Base-by-base conservation (phyloP, 1,140 invertebrate species). In the Leptopilina boulardi region DNA sequence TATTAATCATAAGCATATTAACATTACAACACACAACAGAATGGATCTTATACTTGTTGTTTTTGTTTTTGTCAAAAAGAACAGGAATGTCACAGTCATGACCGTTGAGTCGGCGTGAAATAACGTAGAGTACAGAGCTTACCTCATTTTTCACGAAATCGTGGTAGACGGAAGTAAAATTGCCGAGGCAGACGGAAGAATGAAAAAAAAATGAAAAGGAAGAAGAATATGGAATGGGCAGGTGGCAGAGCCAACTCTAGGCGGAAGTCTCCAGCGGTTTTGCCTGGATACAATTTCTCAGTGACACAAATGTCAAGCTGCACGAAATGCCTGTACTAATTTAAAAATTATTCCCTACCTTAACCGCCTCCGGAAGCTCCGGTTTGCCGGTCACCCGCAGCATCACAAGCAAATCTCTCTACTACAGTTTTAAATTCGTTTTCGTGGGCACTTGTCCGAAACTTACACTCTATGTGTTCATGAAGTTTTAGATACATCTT, bases 251-350 rank as follows among this genome's bases (percentile, higher is more conserved):
- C 19, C 11, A 59, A 59, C 56, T 59, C 56, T 21, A 59, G 23
- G 21, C 42, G 70, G 47, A 54, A 77, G 41, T 54, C 71, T 76
- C 73, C 30, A 21, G 66, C 51, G 59, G 42, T 41, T 30, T 30
- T 56, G 71, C 71, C 42, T 70, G 59, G 30, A 77, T 71, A 77
- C 76, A 77, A 77, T 75, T 77, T 80, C 59, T 77, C 79, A 77
- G 73, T 75, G 79, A 77, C 79, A 75, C 79, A 44, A 77, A 77
- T 66, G 76, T 77, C 79, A 70, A 66, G 71, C 59, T 56, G 34
- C 41, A 38, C 70, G 51, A 71, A 70, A 19, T 73, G 73, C 75
- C 77, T 75, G 59, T 38, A 77, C 59, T 80, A 77, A 80, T 80
- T 80, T 80, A 59, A 44, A 77, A 77, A 80, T 59, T 59, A 59